These are phyloP conservation scores for Macrostomum cliftonense DNA, from an alignment of 2,888 invertebrate species.

Conservation along the genomic window DNA sequence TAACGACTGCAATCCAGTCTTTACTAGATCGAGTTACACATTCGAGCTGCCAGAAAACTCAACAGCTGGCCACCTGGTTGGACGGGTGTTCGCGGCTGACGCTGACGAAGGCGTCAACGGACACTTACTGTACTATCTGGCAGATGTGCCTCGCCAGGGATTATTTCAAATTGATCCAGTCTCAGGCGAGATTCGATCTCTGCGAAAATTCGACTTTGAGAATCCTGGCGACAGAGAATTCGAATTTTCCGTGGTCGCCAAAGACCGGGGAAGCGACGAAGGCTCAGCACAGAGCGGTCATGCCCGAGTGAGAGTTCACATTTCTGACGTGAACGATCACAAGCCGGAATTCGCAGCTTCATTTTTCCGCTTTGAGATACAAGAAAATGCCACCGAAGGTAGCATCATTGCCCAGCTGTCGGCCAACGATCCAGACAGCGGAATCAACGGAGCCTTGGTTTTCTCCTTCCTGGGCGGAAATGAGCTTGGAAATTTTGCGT, in stretches of 20 bases:
- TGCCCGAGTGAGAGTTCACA: constrained; percentile 19
- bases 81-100: constrained; percentile 46
- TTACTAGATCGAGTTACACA: constrained; percentile 47
- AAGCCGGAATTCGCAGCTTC: constrained; percentile 40
- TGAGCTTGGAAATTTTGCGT: too few relatives aligned
- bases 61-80: constrained; percentile 20
- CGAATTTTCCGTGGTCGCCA: constrained; percentile 15
- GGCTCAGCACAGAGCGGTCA: constrained; percentile 1
- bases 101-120: constrained; percentile 68
- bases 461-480: too few relatives aligned
- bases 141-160: constrained; percentile 41
- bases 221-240: constrained; percentile 15
- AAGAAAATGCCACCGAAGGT: constrained; percentile 42
- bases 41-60: constrained; percentile 23
- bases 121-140: constrained; percentile 67
- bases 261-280: constrained; percentile 15
- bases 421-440: constrained; percentile 26
- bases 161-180: constrained; percentile 69
- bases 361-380: constrained; percentile 15
- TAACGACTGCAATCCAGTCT: constrained; percentile 35
- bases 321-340: constrained; percentile 41
- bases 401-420: constrained; percentile 60
- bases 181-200: constrained; percentile 75
- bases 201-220: constrained; percentile 44
- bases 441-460: constrained; percentile 58